Evolutionary conservation across 2,113 vertebrate genomes (phyloP).

Genomic region (Pomatorhinus ruficollis): DNA sequence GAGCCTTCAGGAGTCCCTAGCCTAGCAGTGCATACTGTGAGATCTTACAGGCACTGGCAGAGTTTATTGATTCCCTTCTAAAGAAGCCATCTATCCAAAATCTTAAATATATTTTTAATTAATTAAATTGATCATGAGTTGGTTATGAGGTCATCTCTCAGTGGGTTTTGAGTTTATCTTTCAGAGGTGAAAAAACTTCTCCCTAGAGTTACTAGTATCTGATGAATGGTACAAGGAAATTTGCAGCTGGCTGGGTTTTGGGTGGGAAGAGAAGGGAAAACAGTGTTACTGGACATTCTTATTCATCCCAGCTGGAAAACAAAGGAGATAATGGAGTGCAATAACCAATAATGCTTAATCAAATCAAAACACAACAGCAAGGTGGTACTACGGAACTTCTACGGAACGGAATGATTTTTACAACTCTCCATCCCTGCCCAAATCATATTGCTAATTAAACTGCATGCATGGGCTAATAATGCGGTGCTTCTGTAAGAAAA

Average conservation of each 20-base stretch:
- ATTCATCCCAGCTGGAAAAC: background rate
- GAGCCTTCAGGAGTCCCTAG: background rate
- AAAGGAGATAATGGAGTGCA: background rate
- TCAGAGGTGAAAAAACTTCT: background rate
- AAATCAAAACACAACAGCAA: background rate
- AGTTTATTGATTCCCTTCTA: background rate
- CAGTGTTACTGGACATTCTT: background rate
- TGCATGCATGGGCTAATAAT: background rate
- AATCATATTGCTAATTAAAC: conserved; percentile 9
- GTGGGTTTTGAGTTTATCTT: background rate
- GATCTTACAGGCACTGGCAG: background rate
- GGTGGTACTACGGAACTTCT: background rate
- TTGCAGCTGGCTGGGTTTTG: background rate
- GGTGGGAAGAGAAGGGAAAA: background rate
- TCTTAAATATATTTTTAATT: background rate
- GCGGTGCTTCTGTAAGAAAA: background rate
- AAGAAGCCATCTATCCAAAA: background rate
- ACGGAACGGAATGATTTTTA: background rate
- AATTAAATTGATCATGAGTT: background rate
- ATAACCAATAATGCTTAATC: background rate
- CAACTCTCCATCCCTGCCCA: background rate
- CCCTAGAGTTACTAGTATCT: background rate
- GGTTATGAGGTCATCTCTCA: background rate
- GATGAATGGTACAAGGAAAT: background rate
- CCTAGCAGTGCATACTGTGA: background rate